These are phyloP conservation scores for Phocoena phocoena DNA, from an alignment of 2,113 vertebrate species.

Conservation along the genomic window DNA sequence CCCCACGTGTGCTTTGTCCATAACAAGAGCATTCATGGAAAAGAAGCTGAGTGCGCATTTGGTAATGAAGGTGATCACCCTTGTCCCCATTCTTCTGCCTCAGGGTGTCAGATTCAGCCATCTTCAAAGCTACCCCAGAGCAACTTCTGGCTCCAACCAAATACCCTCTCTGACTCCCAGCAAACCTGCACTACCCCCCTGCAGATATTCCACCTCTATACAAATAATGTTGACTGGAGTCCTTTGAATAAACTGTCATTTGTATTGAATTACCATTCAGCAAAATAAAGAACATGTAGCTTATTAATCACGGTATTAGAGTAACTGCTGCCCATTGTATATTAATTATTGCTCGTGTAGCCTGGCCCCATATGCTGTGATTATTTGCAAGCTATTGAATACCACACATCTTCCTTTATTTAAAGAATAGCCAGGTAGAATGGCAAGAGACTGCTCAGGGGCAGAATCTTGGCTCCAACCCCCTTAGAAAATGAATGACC, in stretches of 20 bases:
- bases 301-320: neutral
- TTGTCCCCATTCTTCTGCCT: neutral
- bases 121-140: conserved; percentile 30
- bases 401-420: neutral
- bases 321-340: neutral
- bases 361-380: neutral
- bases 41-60: neutral
- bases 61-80: neutral
- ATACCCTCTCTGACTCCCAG: neutral
- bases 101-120: neutral
- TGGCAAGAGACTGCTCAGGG: neutral
- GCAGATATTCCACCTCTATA: neutral
- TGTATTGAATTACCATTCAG: neutral
- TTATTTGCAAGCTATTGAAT: neutral
- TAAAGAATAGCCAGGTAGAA: neutral
- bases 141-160: neutral
- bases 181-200: neutral
- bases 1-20: neutral
- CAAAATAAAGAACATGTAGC: neutral
- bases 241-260: neutral
- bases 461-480: neutral
- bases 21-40: conserved; percentile 38
- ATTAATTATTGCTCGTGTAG: neutral
- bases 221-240: neutral
- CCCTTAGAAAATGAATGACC: neutral